These are phyloP conservation scores for Iselma pallidipennis DNA, from an alignment of 2,888 invertebrate species.

Conservation along the genomic window DNA sequence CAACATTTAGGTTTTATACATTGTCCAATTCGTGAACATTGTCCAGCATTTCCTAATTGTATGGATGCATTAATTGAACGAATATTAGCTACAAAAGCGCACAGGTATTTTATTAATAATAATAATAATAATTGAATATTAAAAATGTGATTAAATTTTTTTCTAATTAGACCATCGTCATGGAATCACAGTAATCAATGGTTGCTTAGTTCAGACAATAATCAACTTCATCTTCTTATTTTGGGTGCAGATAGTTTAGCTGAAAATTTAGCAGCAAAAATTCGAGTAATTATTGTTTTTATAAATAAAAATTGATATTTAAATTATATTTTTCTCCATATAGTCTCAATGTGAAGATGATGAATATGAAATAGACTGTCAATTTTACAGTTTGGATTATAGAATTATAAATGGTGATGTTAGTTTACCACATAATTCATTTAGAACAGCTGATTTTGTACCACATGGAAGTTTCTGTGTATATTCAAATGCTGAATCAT, in stretches of 20 bases:
- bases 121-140: not conserved
- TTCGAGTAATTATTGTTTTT: slow-evolving; percentile 60
- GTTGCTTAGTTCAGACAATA: slow-evolving; percentile 67
- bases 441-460: slow-evolving; percentile 82
- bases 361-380: slow-evolving; percentile 79
- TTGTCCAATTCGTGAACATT: slow-evolving; percentile 92
- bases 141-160: slow-evolving; percentile 17
- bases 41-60: slow-evolving; percentile 85
- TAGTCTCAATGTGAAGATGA: slow-evolving; percentile 85
- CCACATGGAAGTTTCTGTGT: slow-evolving; percentile 91
- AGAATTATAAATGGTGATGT: slow-evolving; percentile 87
- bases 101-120: slow-evolving; percentile 56
- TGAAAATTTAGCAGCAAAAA: slow-evolving; percentile 83
- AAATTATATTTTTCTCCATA: slow-evolving; percentile 29
- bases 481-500: slow-evolving; percentile 88
- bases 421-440: slow-evolving; percentile 76
- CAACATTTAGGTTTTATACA: slow-evolving; percentile 96
- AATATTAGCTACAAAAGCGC: slow-evolving; percentile 69
- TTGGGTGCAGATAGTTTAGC: slow-evolving; percentile 86
- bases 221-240: slow-evolving; percentile 84
- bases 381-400: slow-evolving; percentile 81
- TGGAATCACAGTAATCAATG: slow-evolving; percentile 69
- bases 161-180: slow-evolving; percentile 60
- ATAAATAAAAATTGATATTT: not conserved
- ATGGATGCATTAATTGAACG: slow-evolving; percentile 78